A percentile compares a stretch with the other conserved stretches of the same genome.
Evolutionary conservation across 1,140 invertebrate species (phyloP).

Genomic region (Ganaspis sp.): DNA sequence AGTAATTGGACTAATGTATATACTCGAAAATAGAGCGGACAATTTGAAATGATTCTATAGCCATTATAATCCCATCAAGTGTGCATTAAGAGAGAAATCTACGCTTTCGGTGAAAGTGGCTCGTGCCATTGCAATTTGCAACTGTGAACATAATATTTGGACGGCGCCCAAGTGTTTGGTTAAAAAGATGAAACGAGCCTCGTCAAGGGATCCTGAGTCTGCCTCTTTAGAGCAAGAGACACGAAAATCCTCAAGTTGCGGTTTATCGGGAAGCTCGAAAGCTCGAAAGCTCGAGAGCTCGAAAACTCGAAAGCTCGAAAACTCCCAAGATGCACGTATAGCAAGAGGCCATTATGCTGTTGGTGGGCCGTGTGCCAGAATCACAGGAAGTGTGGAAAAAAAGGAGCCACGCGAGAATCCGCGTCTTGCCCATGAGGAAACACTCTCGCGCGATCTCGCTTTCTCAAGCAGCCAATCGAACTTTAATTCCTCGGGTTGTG

Average conservation of each 20-base stretch:
- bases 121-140: conserved; percentile 2
- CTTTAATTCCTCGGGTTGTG: conserved; percentile 32
- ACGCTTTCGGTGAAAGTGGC: no score
- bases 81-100: neutral
- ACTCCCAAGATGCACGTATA: neutral
- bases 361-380: neutral
- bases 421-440: neutral
- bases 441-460: conserved; percentile 13
- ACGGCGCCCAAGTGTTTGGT: neutral
- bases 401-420: neutral
- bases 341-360: neutral
- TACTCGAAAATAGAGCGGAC: no score
- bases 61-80: conserved; percentile 15
- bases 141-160: neutral
- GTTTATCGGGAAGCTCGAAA: no score
- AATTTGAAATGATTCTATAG: neutral
- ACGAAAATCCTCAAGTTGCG: conserved; percentile 8
- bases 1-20: no score
- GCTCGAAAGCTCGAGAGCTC: no score
- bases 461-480: conserved; percentile 20
- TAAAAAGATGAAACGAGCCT: neutral
- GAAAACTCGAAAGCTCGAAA: no score
- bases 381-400: neutral
- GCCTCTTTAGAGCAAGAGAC: neutral
- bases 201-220: neutral